A percentile compares a stretch with the other conserved stretches of the same genome.
These are phyloP conservation scores for Drosophila subobscura DNA, from an alignment of 1,140 invertebrate genomes.

Conservation along the genomic window DNA sequence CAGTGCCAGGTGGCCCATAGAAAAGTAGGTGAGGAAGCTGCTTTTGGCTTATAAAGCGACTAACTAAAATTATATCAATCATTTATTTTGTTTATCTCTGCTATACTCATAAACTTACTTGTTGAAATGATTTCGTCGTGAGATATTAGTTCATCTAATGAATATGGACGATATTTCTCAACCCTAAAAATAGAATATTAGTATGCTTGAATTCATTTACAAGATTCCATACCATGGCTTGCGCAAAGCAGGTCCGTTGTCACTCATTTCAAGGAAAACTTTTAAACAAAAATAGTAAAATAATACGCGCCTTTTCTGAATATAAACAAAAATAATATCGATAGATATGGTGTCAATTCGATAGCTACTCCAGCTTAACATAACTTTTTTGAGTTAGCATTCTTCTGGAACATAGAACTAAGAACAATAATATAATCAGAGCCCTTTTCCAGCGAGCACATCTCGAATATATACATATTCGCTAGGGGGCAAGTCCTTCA, in stretches of 20 bases:
- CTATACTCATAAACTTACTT: constrained; percentile 93
- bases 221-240: constrained; percentile 64
- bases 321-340: too few relatives aligned
- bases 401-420: too few relatives aligned
- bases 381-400: too few relatives aligned
- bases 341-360: too few relatives aligned
- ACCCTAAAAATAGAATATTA: constrained; percentile 88
- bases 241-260: constrained; percentile 56
- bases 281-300: background rate
- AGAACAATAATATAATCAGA: too few relatives aligned
- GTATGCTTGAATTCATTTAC: background rate
- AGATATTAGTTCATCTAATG: constrained; percentile 96
- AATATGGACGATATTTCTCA: constrained; percentile 98
- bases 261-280: constrained; percentile 40
- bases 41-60: constrained; percentile 95
- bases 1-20: constrained; percentile 99
- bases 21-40: constrained; percentile 98
- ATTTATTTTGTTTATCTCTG: background rate
- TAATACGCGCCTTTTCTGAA: too few relatives aligned
- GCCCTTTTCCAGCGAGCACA: too few relatives aligned
- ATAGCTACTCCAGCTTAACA: too few relatives aligned
- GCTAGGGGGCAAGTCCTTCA: too few relatives aligned
- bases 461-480: too few relatives aligned
- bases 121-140: constrained; percentile 98
- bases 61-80: constrained; percentile 86